Conservation (phyloP, 2,113 vertebrate species). For the Ictalurus furcatus region DNA sequence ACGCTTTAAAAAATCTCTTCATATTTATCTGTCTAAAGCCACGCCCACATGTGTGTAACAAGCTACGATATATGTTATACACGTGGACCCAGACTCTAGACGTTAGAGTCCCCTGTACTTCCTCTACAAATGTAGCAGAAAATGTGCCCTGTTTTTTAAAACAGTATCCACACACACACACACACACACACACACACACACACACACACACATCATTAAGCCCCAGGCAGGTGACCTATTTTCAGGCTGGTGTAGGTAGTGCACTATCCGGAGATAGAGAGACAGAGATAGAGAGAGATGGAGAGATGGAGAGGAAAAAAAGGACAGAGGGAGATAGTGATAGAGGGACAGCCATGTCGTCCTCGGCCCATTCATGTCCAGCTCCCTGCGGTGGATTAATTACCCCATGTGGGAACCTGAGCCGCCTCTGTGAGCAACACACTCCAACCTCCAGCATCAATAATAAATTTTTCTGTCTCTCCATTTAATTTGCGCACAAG, state of each 20-base stretch:
- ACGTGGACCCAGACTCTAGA: background rate
- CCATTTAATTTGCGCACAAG: constrained; percentile 74
- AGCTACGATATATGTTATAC: background rate
- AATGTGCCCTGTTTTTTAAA: constrained; percentile 35
- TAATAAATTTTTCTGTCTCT: constrained; percentile 79
- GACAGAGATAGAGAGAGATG: background rate
- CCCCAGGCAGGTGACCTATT: constrained; percentile 72
- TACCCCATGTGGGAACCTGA: constrained; percentile 71
- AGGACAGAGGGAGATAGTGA: constrained; percentile 12
- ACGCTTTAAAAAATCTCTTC: background rate
- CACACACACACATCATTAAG: constrained; percentile 54
- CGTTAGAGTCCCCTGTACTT: background rate
- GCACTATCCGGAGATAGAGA: constrained; percentile 1
- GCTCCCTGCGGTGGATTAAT: constrained; percentile 73
- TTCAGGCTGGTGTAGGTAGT: constrained; percentile 62
- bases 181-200: constrained; percentile 50
- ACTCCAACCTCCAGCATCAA: constrained; percentile 74
- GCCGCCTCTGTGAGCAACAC: constrained; percentile 68
- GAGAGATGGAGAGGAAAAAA: background rate
- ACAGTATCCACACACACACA: constrained; percentile 12
- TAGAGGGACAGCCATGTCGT: constrained; percentile 23
- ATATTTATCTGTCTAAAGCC: background rate
- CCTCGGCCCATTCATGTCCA: constrained; percentile 42
- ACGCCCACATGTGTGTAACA: background rate
- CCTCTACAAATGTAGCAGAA: constrained; percentile 24